phyloP scores from a whole-genome alignment of 64 coral and sea anemone species.

The Dendronephthya gigantea region DNA sequence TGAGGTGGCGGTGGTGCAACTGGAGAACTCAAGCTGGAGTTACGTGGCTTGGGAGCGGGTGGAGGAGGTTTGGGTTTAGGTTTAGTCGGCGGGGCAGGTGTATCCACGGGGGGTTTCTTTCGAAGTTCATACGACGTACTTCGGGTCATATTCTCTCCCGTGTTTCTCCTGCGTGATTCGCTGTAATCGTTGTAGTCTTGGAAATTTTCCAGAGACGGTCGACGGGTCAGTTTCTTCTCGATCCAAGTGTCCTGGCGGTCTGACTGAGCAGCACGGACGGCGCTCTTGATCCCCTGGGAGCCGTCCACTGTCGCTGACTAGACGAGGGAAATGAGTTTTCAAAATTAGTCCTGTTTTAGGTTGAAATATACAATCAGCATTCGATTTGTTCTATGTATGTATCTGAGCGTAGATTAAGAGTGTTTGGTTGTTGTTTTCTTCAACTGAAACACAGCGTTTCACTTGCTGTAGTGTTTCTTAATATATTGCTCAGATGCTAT shows the following conservation, averaged over 20 bases:
- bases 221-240: background rate
- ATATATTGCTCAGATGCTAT: no score
- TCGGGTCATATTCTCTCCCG: background rate
- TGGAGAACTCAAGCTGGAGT: background rate
- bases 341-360: no score
- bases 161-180: background rate
- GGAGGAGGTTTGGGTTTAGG: background rate
- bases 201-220: background rate
- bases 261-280: background rate
- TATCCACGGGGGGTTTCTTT: background rate
- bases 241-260: slow-evolving; percentile 10
- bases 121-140: background rate
- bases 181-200: background rate
- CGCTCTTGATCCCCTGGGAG: background rate
- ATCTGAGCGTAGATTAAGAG: no score
- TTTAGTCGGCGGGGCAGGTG: background rate
- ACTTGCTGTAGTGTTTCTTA: no score
- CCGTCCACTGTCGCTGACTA: background rate
- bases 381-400: no score
- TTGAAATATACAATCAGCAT: no score
- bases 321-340: background rate
- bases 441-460: no score
- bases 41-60: background rate
- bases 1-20: background rate
- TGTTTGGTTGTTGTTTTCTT: no score